These are phyloP conservation scores for Lineus longissimus DNA, from an alignment of 1,140 invertebrate genomes.

Conservation along the genomic window DNA sequence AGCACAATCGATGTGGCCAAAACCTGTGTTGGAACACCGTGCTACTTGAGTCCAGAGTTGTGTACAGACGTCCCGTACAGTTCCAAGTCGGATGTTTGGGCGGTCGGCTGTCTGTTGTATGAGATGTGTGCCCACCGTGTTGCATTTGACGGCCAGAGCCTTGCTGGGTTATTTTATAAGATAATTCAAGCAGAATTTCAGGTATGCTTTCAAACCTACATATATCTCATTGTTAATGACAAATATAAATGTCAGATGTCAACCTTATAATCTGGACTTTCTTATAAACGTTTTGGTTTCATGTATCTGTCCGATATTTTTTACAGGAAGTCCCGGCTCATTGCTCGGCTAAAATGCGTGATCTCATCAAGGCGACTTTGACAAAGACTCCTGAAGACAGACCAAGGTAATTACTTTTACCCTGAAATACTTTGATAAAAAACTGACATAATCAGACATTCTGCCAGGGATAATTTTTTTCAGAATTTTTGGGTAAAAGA, in stretches of 20 bases:
- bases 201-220: conserved; percentile 27
- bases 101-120: conserved; percentile 48
- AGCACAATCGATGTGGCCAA: conserved; percentile 46
- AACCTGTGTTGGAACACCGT: conserved; percentile 50
- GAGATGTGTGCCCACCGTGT: conserved; percentile 43
- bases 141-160: conserved; percentile 48
- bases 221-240: neutral
- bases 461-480: no score
- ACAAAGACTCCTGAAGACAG: conserved; percentile 43
- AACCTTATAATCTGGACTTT: neutral
- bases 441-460: no score
- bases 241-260: neutral
- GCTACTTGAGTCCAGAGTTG: conserved; percentile 48
- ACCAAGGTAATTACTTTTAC: conserved; percentile 39
- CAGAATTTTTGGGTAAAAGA: no score
- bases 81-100: conserved; percentile 52
- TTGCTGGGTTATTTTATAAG: conserved; percentile 47
- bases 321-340: conserved; percentile 34
- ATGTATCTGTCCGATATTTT: no score
- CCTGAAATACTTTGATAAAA: no score
- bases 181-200: conserved; percentile 48
- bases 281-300: no score
- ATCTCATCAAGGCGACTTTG: conserved; percentile 32
- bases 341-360: conserved; percentile 31
- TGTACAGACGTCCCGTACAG: conserved; percentile 51